Percentiles rank a stretch among this genome's conserved stretches.
These are phyloP conservation scores for Polyploca ridens DNA, from an alignment of 2,888 invertebrate species.

Conservation along the genomic window DNA sequence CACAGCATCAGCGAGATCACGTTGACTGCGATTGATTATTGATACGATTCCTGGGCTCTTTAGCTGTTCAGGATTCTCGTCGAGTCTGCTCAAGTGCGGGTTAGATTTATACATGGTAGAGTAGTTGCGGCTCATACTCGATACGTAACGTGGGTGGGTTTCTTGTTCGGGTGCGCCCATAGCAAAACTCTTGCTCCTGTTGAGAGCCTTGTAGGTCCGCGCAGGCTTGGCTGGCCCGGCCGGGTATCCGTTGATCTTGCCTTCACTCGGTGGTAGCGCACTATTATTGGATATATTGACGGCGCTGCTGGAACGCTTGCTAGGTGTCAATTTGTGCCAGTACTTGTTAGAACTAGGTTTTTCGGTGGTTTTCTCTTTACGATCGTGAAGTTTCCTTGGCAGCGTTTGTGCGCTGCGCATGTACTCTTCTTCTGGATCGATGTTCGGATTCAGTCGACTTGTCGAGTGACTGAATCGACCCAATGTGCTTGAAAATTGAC, in stretches of 20 bases:
- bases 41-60: conserved; percentile 95
- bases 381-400: conserved; percentile 87
- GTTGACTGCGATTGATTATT: conserved; percentile 92
- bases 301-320: conserved; percentile 84
- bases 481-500: conserved; percentile 89
- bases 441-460: conserved; percentile 87
- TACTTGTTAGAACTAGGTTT: conserved; percentile 76
- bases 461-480: conserved; percentile 94
- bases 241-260: conserved; percentile 75
- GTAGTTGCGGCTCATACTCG: conserved; percentile 77
- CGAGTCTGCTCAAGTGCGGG: conserved; percentile 89
- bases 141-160: conserved; percentile 76
- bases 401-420: conserved; percentile 90
- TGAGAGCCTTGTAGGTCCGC: conserved; percentile 90
- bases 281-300: conserved; percentile 86
- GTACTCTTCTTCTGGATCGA: conserved; percentile 78
- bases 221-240: conserved; percentile 91
- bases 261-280: conserved; percentile 61
- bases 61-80: conserved; percentile 88
- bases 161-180: conserved; percentile 87
- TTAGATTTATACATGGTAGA: conserved; percentile 90
- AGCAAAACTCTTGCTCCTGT: conserved; percentile 94
- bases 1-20: conserved; percentile 88
- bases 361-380: conserved; percentile 73
- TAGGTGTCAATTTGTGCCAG: conserved; percentile 81